Percentiles rank a stretch among this genome's conserved stretches.
phyloP scores from a whole-genome alignment of 2,797 vertebrate species.

The Clarias pachynema region DNA sequence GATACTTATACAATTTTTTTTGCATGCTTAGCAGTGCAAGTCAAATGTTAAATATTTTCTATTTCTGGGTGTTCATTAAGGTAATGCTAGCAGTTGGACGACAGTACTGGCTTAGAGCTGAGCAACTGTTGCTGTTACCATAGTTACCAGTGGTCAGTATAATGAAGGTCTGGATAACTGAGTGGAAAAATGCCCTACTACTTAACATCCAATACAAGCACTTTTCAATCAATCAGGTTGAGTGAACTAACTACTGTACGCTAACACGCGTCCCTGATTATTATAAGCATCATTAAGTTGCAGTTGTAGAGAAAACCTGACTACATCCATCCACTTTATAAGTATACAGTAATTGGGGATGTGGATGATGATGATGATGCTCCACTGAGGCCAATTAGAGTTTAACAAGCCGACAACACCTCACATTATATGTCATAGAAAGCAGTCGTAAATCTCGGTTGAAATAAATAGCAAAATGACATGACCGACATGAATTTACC shows the following conservation, averaged over 20 bases:
- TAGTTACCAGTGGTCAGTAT: constrained; percentile 4
- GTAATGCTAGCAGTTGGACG: neutral
- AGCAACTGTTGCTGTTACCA: constrained; percentile 32
- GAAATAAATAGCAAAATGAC: neutral
- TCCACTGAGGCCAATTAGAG: constrained; percentile 15
- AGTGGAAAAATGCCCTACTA: neutral
- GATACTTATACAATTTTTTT: neutral
- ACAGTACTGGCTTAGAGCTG: neutral
- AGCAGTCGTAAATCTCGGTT: neutral
- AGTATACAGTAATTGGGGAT: neutral
- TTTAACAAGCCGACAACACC: constrained; percentile 13
- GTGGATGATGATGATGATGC: neutral
- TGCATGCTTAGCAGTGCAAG: neutral
- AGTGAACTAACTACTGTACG: neutral
- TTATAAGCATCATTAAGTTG: neutral
- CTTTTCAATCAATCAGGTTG: constrained; percentile 1
- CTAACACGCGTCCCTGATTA: neutral
- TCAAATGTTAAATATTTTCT: constrained; percentile 3
- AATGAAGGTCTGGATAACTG: neutral
- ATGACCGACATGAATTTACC: neutral
- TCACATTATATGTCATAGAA: constrained; percentile 3
- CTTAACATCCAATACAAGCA: neutral
- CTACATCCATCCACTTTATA: neutral
- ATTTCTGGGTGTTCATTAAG: constrained; percentile 9
- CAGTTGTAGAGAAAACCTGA: neutral